phyloP scores from a whole-genome alignment of 2,113 vertebrate genomes.

The Aphyosemion australe region DNA sequence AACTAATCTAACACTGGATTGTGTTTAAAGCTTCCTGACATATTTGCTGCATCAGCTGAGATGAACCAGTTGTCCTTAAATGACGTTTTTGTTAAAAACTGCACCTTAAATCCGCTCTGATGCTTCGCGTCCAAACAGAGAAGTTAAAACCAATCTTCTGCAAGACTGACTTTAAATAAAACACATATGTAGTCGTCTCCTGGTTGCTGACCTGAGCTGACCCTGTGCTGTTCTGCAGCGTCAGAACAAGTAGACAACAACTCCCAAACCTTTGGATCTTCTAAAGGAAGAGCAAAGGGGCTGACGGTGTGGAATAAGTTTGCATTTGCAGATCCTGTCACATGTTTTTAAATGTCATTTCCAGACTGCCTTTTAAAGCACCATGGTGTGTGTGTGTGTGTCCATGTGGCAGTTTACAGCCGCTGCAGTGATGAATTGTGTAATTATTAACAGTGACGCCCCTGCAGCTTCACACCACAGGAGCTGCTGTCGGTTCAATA shows the following conservation, averaged over 20 bases:
- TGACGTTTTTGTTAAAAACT: neutral
- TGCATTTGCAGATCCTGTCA: slow-evolving; percentile 39
- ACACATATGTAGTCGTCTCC: neutral
- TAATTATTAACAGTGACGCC: slow-evolving; percentile 64
- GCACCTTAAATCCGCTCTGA: neutral
- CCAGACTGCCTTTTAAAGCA: slow-evolving; percentile 26
- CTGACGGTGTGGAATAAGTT: slow-evolving; percentile 13
- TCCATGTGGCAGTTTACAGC: slow-evolving; percentile 16
- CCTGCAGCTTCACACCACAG: neutral
- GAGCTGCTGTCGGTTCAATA: neutral
- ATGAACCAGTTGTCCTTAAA: neutral
- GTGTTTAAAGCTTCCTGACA: neutral
- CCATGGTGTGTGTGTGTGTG: slow-evolving; percentile 18
- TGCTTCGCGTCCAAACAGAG: neutral
- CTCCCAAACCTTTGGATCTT: slow-evolving; percentile 14
- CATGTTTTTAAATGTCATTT: slow-evolving; percentile 21
- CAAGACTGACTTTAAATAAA: slow-evolving; percentile 1
- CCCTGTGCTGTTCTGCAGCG: neutral
- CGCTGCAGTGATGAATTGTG: slow-evolving; percentile 55
- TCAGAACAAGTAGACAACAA: neutral
- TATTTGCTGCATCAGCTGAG: neutral
- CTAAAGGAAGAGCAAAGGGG: neutral
- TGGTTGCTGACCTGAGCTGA: neutral
- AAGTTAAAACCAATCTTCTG: neutral
- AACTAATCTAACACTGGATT: neutral